phyloP scores from a whole-genome alignment of 2,113 vertebrate species.

The Nyctereutes procyonoides region DNA sequence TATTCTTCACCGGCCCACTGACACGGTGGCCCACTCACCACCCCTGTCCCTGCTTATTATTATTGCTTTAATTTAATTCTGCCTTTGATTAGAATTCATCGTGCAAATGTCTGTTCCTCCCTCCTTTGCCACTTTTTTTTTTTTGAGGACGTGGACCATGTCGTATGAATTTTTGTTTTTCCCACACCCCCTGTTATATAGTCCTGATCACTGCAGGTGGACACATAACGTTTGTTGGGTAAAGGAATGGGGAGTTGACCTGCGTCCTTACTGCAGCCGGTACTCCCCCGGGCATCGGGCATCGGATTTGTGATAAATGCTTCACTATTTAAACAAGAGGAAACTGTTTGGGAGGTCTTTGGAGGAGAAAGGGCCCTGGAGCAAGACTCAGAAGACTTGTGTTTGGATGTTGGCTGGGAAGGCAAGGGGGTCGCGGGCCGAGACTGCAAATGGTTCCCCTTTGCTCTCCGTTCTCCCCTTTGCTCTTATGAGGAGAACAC shows the following conservation, averaged over 20 bases:
- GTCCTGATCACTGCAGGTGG: not conserved
- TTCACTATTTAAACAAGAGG: not conserved
- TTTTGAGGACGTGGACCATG: not conserved
- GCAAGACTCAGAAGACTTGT: not conserved
- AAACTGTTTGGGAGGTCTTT: not conserved
- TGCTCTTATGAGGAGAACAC: not conserved
- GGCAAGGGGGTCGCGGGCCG: not conserved
- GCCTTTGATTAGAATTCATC: constrained; percentile 22
- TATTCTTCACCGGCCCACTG: not conserved
- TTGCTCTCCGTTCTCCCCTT: not conserved
- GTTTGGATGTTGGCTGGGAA: not conserved
- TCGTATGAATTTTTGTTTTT: constrained; percentile 18
- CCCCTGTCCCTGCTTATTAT: not conserved
- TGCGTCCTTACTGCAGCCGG: not conserved
- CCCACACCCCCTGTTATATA: not conserved
- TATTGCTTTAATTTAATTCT: constrained; percentile 20
- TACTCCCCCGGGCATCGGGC: not conserved
- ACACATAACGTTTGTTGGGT: not conserved
- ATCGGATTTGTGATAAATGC: not conserved
- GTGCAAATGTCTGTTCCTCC: not conserved
- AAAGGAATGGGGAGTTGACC: not conserved
- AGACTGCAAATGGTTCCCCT: not conserved
- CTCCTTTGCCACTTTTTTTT: not conserved
- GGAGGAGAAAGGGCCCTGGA: not conserved
- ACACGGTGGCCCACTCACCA: not conserved